Evolutionary conservation across 2,888 invertebrate genomes (phyloP).

Genomic region (Brachyopa scutellaris): DNA sequence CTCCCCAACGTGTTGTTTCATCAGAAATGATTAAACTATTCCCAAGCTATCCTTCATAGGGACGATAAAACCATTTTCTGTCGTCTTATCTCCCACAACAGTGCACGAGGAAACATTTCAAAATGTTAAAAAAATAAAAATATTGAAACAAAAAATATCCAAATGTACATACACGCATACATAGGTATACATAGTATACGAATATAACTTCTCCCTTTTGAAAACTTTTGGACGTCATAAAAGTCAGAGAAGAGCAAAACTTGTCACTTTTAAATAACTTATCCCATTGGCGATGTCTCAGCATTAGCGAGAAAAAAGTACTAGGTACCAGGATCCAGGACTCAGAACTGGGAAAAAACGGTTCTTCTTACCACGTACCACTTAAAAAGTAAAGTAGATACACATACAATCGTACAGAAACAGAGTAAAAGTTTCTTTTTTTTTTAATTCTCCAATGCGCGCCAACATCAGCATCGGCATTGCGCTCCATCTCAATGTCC

Average conservation of each 20-base stretch:
- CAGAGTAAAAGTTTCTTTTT: slow-evolving; percentile 57
- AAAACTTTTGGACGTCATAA: slow-evolving; percentile 66
- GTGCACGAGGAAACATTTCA: background rate
- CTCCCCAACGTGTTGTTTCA: too few relatives aligned
- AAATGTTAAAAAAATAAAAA: slow-evolving; percentile 7
- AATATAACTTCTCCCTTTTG: slow-evolving; percentile 38
- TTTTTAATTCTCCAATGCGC: slow-evolving; percentile 61
- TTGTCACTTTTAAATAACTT: slow-evolving; percentile 70
- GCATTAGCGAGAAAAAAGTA: background rate
- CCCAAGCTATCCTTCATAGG: slow-evolving; percentile 19
- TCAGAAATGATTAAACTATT: slow-evolving; percentile 15
- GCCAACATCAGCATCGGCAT: background rate
- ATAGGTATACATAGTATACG: background rate
- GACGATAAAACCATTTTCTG: slow-evolving; percentile 47
- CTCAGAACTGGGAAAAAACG: background rate
- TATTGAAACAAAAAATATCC: slow-evolving; percentile 9
- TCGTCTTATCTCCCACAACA: slow-evolving; percentile 11
- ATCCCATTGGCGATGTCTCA: slow-evolving; percentile 64
- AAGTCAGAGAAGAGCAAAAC: slow-evolving; percentile 64
- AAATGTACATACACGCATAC: background rate
- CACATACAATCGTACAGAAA: background rate
- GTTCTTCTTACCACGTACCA: slow-evolving; percentile 37
- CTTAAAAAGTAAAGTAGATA: slow-evolving; percentile 60
- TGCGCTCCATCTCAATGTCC: slow-evolving; percentile 46
- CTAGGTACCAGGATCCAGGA: background rate